A percentile compares a stretch with the other conserved stretches of the same genome.
Evolutionary conservation across 2,797 vertebrate genomes (phyloP).

Genomic region (Chelmon rostratus): DNA sequence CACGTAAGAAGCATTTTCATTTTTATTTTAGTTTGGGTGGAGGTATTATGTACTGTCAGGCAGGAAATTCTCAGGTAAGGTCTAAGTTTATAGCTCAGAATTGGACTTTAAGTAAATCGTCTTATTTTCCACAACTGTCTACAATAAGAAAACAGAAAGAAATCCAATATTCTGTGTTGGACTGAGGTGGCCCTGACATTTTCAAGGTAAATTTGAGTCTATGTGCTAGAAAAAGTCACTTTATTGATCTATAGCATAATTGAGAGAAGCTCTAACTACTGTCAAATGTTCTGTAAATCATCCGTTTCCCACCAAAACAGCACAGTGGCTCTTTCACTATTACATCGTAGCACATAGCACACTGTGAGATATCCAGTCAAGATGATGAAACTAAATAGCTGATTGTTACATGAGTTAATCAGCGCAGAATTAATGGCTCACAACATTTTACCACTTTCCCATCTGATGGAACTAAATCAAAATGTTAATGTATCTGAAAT

Average conservation of each 20-base stretch:
- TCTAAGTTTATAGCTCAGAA: neutral
- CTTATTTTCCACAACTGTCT: neutral
- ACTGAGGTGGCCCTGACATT: neutral
- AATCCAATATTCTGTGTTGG: too few species aligned
- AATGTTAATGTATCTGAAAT: constrained; percentile 50
- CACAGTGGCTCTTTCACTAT: neutral
- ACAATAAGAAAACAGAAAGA: neutral
- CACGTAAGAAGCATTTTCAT: neutral
- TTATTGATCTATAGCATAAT: neutral
- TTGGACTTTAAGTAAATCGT: neutral
- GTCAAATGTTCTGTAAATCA: neutral
- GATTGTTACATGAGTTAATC: constrained; percentile 41
- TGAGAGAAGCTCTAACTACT: neutral
- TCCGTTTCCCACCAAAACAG: neutral
- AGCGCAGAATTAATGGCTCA: constrained; percentile 31
- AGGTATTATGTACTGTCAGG: neutral
- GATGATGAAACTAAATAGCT: constrained; percentile 35
- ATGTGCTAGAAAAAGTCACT: rapidly evolving
- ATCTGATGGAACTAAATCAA: constrained; percentile 45
- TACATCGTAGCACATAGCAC: constrained; percentile 10
- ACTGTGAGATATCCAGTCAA: constrained; percentile 17
- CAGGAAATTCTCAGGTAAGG: neutral
- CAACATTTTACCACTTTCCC: constrained; percentile 16
- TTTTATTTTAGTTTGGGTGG: neutral
- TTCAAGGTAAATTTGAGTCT: neutral